Percentiles rank a stretch among this genome's conserved stretches.
Evolutionary conservation across 2,797 vertebrate genomes (phyloP).

Genomic region (Forpus xanthops): DNA sequence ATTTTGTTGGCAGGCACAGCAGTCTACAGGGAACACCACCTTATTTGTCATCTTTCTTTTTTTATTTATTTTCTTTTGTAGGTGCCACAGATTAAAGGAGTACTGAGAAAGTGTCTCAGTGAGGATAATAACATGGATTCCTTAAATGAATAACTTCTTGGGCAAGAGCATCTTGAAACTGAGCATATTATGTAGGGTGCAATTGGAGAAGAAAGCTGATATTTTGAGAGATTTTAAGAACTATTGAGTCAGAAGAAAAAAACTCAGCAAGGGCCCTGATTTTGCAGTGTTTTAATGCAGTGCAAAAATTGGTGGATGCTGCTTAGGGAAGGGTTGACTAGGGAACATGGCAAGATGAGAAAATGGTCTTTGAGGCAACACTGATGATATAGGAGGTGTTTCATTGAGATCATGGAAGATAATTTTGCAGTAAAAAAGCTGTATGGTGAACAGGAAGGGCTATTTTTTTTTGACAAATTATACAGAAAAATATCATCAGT

Average conservation of each 20-base stretch:
- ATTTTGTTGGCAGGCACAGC: not conserved
- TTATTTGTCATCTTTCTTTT: not conserved
- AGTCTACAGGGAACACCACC: not conserved
- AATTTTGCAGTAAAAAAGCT: not conserved
- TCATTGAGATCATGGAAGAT: not conserved
- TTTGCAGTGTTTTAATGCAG: not conserved
- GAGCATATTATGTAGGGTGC: accelerated
- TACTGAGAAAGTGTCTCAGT: not conserved
- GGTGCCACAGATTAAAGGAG: not conserved
- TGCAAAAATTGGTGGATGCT: not conserved
- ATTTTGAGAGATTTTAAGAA: not conserved
- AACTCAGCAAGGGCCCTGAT: not conserved
- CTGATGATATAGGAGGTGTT: not conserved
- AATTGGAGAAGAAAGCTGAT: not conserved
- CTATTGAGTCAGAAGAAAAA: not conserved
- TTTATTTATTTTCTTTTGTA: not conserved
- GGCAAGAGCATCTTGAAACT: not conserved
- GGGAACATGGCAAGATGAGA: not conserved
- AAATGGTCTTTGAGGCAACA: not conserved
- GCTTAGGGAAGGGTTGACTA: accelerated
- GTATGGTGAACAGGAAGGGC: not conserved
- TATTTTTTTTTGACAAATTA: not conserved
- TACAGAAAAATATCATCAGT: not conserved
- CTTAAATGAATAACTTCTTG: not conserved
- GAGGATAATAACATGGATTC: not conserved